These are phyloP conservation scores for Nerophis lumbriciformis DNA, from an alignment of 2,113 vertebrate species.

Conservation along the genomic window DNA sequence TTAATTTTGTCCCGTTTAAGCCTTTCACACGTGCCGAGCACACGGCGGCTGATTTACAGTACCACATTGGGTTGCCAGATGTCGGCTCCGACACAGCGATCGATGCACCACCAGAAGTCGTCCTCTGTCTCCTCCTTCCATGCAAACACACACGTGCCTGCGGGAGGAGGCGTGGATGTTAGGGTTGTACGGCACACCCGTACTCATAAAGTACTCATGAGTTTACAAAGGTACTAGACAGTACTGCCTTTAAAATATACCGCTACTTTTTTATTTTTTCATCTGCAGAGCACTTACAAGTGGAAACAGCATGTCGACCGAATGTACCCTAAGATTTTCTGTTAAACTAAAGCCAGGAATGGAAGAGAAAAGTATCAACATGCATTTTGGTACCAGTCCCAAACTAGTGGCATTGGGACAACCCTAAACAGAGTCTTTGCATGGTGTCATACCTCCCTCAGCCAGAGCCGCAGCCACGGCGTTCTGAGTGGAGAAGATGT, in stretches of 20 bases:
- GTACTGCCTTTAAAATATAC: too few relatives aligned
- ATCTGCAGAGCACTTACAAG: background rate
- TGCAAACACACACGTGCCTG: conserved; percentile 87
- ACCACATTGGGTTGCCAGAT: conserved; percentile 96
- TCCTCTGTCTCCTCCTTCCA: conserved; percentile 95
- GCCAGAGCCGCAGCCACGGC: conserved; percentile 89
- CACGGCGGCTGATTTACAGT: background rate
- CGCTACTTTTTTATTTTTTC: too few relatives aligned
- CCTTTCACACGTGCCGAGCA: background rate
- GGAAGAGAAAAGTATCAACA: too few relatives aligned
- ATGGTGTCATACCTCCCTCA: conserved; percentile 75
- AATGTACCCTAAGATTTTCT: too few relatives aligned
- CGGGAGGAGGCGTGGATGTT: background rate
- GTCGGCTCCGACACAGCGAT: conserved; percentile 83
- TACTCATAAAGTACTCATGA: too few relatives aligned
- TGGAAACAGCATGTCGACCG: background rate
- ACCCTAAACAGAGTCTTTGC: background rate
- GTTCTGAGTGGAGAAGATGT: conserved; percentile 95
- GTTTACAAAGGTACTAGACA: too few relatives aligned
- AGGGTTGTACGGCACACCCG: too few relatives aligned
- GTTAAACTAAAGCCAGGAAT: too few relatives aligned
- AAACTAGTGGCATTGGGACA: background rate
- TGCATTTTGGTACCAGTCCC: too few relatives aligned
- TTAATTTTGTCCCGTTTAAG: too few relatives aligned
- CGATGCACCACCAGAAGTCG: conserved; percentile 98